Evolutionary conservation across 2,888 invertebrate genomes (phyloP), one percentile per base, ranked within the genome.

Genomic region (Drosophila ezoana): DNA sequence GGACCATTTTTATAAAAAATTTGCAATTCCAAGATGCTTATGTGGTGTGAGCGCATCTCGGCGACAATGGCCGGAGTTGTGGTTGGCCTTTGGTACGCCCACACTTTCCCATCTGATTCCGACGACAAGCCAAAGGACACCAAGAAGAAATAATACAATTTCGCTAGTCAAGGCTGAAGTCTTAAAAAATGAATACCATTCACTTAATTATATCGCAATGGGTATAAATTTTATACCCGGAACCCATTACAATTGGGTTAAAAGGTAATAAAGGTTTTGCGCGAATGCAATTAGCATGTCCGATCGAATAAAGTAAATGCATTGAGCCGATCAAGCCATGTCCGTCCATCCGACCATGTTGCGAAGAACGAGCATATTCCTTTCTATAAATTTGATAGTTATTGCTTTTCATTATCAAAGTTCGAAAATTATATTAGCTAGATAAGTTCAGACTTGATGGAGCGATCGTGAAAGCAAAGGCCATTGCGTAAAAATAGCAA

Each of bases 21-120:
- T 28, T 28, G 1, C 11, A 9, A 20, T 14, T 14, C 2, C 6
- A 67, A 52, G 4, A 85, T 85, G 85, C 62, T 76, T 5, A 45
- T 81, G 69, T 59, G 75, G 51, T 85, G 85, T 56, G 87, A 86
- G 47, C 79, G 85, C 4, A 18, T 85, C 16, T 71, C 79, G 4
- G 74, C 87, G 2, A 43, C 79, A 0, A 38, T 79, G 5, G 87
- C 62, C 11, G 85, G 85, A 9, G 0, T 77, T 1, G 3, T 85
- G 16, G 84, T 79, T 0, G 87, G 87, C 1, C 38, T 77, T 13
- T 85, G 85, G 85, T 87, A 84, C 28, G 68, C 52, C 0, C 72
- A 81, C 18, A 81, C 72, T 0, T 85, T 82, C 10, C 79, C 81
- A 18, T 0, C 20, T 1, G 48, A 62, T 1, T n/a, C 35, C 1